A percentile compares a stretch with the other conserved stretches of the same genome.
Conservation (phyloP, 2,797 vertebrate genomes). For the Schizopygopsis malacanthus region DNA sequence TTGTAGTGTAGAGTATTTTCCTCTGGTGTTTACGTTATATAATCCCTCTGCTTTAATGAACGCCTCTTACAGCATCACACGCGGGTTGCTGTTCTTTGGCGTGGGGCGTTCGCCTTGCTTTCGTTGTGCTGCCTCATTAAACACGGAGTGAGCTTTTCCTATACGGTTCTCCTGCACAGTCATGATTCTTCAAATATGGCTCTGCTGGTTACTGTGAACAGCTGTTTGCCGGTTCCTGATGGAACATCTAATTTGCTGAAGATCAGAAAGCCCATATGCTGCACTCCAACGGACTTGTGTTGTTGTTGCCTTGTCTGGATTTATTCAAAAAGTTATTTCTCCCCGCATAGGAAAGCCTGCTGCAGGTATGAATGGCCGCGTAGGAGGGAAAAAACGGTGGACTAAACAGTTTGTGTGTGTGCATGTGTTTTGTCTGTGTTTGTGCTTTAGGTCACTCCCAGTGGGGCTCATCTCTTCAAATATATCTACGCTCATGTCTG, state of each 20-base stretch:
- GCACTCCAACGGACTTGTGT: not conserved
- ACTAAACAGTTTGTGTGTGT: slow-evolving; percentile 8
- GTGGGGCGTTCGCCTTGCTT: slow-evolving; percentile 15
- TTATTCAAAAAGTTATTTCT: slow-evolving; percentile 11
- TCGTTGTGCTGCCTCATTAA: slow-evolving; percentile 53
- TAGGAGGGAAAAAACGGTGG: not conserved
- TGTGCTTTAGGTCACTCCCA: slow-evolving; percentile 40
- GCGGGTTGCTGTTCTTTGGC: slow-evolving; percentile 24
- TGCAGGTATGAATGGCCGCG: slow-evolving; percentile 29
- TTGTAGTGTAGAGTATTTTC: slow-evolving; percentile 16
- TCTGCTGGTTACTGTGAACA: slow-evolving; percentile 35
- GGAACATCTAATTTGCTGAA: slow-evolving; percentile 37
- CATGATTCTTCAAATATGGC: slow-evolving; percentile 40
- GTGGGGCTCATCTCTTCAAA: slow-evolving; percentile 51
- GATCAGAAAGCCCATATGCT: slow-evolving; percentile 36
- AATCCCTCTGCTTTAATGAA: slow-evolving; percentile 54
- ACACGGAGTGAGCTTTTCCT: slow-evolving; percentile 25
- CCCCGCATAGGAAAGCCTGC: not conserved
- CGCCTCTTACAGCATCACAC: slow-evolving; percentile 35
- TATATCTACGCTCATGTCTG: slow-evolving; percentile 49
- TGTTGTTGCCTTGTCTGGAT: slow-evolving; percentile 23
- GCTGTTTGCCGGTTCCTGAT: slow-evolving; percentile 29
- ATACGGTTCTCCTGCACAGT: slow-evolving; percentile 27
- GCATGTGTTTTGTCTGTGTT: slow-evolving; percentile 20
- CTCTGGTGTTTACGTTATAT: slow-evolving; percentile 30